Evolutionary conservation across 2,797 vertebrate genomes (phyloP), one percentile per base, ranked within the genome.

Genomic region (Pangasius krempfi): DNA sequence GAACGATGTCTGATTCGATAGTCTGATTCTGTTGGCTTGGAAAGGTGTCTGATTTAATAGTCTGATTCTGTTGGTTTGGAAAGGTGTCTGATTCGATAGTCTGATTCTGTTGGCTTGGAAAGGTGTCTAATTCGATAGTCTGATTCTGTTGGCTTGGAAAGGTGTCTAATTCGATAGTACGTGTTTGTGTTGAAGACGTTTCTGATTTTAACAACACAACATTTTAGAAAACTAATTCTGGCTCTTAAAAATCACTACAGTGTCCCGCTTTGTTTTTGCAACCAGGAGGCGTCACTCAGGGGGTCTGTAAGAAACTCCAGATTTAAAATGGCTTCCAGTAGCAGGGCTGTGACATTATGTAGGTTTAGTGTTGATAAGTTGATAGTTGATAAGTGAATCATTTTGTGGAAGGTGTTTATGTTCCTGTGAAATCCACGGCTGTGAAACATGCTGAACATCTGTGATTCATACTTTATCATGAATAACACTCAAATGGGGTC

Each of bases 381-480:
- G n/a, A n/a, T n/a, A 50, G 25, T 52, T 30, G 27, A 50, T 50
- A 6, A 76, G 22, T 76, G 44, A 76, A 82, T 60, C 37, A n/a
- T 83, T 37, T 37, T 58, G 12, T 13, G 4, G 20, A 81, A 33
- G n/a, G 14, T 12, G 33, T 83, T 76, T 86, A 27, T 16, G 56
- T 66, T 25, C 56, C 18, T 27, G 20, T 86, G 25, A 76, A 54
- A 62, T 62, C 37, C 64, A 47, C 7, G 27, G 1, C 20, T 47
- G 30, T 70, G 22, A 54, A 47, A 54, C 25, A 33, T 18, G 18
- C 25, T 16, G 37, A 20, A 33, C 4, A 1, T 14, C 27, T 73
- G 60, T 80, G 84, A 88, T 91, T 87, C 52, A 82, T 87, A 62
- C 44, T 50, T 88, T 16, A 37, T 66, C n/a, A 78, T 88, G 40